These are phyloP conservation scores for Xenus cinereus DNA, from an alignment of 2,113 vertebrate species.

Conservation along the genomic window DNA sequence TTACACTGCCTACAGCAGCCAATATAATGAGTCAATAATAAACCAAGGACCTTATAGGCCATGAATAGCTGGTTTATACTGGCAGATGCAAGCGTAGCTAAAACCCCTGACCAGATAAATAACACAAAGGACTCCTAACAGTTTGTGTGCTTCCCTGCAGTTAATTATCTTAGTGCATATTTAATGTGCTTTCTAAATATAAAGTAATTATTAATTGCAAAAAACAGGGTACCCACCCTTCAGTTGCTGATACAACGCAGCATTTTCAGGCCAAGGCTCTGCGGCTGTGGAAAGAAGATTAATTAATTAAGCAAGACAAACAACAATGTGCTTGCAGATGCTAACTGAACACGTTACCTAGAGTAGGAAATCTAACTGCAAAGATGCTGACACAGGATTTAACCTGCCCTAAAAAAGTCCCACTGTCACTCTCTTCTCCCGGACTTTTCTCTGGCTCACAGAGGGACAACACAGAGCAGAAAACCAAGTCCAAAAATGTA, in stretches of 20 bases:
- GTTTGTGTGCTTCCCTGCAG: conserved; percentile 26
- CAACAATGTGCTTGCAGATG: conserved; percentile 8
- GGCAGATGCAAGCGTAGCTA: conserved; percentile 67
- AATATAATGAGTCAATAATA: conserved; percentile 85
- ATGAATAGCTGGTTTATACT: conserved; percentile 76
- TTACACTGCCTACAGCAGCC: conserved; percentile 81
- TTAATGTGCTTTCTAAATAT: conserved; percentile 58
- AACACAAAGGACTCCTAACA: conserved; percentile 60
- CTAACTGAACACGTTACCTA: conserved; percentile 13
- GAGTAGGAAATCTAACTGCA: neutral
- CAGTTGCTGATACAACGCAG: conserved; percentile 80
- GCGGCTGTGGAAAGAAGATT: conserved; percentile 69
- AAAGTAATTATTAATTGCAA: conserved; percentile 60
- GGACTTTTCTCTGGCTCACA: neutral
- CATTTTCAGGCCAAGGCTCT: conserved; percentile 85
- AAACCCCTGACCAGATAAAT: conserved; percentile 72
- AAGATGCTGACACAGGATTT: neutral
- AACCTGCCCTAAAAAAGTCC: conserved; percentile 9
- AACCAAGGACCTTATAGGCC: conserved; percentile 76
- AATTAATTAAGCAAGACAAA: conserved; percentile 56
- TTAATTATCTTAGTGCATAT: conserved; percentile 56
- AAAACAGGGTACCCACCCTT: conserved; percentile 74
- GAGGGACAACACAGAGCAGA: neutral
- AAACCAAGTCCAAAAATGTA: neutral
- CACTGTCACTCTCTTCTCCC: neutral